A percentile compares a stretch with the other conserved stretches of the same genome.
Conservation (phyloP, 2,113 vertebrate species). For the Scatophagus argus region DNA sequence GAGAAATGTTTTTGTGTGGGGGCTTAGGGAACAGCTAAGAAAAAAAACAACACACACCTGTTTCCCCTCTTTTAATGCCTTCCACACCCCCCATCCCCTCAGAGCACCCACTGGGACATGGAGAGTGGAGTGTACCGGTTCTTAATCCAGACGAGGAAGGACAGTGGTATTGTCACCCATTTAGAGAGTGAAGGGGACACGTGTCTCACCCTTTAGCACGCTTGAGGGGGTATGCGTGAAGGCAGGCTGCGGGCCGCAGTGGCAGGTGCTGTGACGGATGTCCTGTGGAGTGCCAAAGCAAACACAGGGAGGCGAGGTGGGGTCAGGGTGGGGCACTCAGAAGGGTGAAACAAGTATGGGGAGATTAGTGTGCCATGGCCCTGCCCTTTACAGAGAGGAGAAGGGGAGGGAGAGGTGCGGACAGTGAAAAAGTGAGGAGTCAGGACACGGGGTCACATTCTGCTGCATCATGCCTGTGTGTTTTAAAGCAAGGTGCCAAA, state of each 20-base stretch:
- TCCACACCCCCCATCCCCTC: constrained; percentile 37
- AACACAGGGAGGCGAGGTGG: constrained; percentile 70
- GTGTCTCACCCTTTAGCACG: constrained; percentile 72
- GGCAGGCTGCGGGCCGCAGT: constrained; percentile 59
- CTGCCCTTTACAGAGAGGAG: constrained; percentile 58
- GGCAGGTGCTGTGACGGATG: constrained; percentile 83
- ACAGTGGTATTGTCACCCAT: constrained; percentile 81
- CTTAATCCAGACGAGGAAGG: constrained; percentile 69
- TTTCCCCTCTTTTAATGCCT: constrained; percentile 63
- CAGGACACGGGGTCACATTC: constrained; percentile 62
- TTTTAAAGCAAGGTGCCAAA: constrained; percentile 25
- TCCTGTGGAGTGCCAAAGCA: constrained; percentile 73
- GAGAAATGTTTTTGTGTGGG: constrained; percentile 39
- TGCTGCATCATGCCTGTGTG: constrained; percentile 61
- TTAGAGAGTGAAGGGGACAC: constrained; percentile 74
- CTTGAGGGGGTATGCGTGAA: constrained; percentile 61
- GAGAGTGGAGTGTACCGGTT: constrained; percentile 44
- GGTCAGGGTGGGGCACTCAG: constrained; percentile 69
- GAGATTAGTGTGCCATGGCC: constrained; percentile 69
- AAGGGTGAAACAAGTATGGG: constrained; percentile 55
- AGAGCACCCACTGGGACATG: constrained; percentile 42
- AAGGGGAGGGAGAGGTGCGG: constrained; percentile 15
- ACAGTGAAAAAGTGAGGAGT: constrained; percentile 53
- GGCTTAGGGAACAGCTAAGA: constrained; percentile 48
- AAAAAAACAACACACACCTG: constrained; percentile 78